Conservation (phyloP, 2,113 vertebrate genomes). For the Phalacrocorax carbo region DNA sequence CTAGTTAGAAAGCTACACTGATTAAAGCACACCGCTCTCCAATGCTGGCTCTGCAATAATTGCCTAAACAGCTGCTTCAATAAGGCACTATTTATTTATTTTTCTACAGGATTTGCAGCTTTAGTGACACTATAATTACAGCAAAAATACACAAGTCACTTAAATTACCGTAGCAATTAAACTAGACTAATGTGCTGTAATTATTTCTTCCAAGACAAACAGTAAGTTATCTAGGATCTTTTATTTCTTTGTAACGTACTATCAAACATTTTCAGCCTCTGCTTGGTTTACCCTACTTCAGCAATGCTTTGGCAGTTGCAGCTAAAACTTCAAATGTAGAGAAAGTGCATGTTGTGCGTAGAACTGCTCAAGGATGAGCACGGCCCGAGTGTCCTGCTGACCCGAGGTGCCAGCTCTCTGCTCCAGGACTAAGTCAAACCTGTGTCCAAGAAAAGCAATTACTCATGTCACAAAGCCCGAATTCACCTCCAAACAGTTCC, state of each 20-base stretch:
- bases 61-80: not conserved
- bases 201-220: conserved; percentile 25
- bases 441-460: not conserved
- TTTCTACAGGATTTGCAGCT: conserved; percentile 23
- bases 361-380: not conserved
- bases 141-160: conserved; percentile 32
- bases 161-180: conserved; percentile 35
- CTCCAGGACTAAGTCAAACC: not conserved
- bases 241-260: not conserved
- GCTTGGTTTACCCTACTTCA: not conserved
- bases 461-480: not conserved
- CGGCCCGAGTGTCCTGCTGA: not conserved
- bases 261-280: not conserved
- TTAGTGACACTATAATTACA: conserved; percentile 38
- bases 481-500: not conserved
- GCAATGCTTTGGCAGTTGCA: not conserved
- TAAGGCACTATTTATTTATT: not conserved
- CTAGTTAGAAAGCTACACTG: not conserved
- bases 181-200: not conserved
- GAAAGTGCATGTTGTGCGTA: rapidly evolving
- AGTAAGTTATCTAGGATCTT: not conserved
- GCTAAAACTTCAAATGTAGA: not conserved
- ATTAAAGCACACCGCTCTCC: not conserved
- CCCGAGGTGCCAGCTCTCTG: not conserved
- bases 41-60: not conserved